Evolutionary conservation across 2,113 vertebrate genomes (phyloP).

Genomic region (Heterotilapia buettikoferi): DNA sequence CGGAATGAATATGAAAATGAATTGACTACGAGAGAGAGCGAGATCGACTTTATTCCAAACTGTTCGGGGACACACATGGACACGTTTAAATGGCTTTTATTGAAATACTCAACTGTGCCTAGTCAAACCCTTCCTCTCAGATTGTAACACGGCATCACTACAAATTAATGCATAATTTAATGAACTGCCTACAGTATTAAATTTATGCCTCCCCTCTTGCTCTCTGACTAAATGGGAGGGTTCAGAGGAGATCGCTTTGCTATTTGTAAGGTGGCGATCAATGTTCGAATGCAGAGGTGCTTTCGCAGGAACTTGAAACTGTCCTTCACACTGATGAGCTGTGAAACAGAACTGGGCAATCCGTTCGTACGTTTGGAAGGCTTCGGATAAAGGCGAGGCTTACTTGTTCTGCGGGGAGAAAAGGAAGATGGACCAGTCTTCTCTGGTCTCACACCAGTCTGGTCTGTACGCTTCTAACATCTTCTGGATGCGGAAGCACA

Average conservation of each 20-base stretch:
- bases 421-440: constrained; percentile 91
- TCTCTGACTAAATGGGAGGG: not conserved
- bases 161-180: not conserved
- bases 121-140: not conserved
- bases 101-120: not conserved
- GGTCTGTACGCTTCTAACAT: constrained; percentile 96
- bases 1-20: not conserved
- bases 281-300: constrained; percentile 28
- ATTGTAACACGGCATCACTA: not conserved
- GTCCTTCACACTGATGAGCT: not conserved
- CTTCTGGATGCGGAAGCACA: constrained; percentile 94
- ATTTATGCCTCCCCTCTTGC: not conserved
- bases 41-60: not conserved
- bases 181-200: not conserved
- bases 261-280: constrained; percentile 9
- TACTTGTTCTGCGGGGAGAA: constrained; percentile 97
- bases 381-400: not conserved
- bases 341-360: not conserved
- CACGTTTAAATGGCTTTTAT: constrained; percentile 10
- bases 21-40: not conserved
- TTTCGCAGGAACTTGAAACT: not conserved
- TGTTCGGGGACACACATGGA: not conserved
- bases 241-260: not conserved
- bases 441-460: constrained; percentile 83
- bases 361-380: not conserved